A percentile compares a stretch with the other conserved stretches of the same genome.
Conservation (phyloP, 2,797 vertebrate genomes). For the Fringilla coelebs region DNA sequence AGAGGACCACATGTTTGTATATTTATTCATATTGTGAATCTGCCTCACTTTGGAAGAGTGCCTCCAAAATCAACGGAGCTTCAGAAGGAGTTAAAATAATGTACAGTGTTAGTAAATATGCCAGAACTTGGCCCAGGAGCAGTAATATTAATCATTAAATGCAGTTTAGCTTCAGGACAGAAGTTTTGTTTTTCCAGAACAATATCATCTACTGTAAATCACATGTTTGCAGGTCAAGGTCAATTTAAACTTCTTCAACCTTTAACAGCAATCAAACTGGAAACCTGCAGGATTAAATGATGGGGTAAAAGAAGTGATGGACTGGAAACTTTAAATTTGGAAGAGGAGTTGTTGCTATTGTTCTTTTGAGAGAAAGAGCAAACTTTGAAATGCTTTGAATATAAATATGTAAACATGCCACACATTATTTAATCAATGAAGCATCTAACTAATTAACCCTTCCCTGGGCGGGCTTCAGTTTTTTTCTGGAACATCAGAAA, state of each 20-base stretch:
- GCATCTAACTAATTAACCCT: background rate
- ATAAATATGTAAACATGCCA: background rate
- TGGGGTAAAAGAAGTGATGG: slow-evolving; percentile 32
- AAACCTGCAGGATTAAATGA: slow-evolving; percentile 20
- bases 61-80: background rate
- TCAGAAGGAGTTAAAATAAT: background rate
- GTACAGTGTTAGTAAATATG: background rate
- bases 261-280: slow-evolving; percentile 26
- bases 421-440: background rate
- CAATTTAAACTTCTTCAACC: slow-evolving; percentile 59
- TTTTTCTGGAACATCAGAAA: background rate
- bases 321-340: slow-evolving; percentile 30
- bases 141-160: slow-evolving; percentile 26
- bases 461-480: background rate
- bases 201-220: slow-evolving; percentile 23
- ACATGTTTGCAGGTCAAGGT: slow-evolving; percentile 36
- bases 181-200: slow-evolving; percentile 46
- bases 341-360: slow-evolving; percentile 18
- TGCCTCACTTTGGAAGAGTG: background rate
- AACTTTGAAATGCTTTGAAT: background rate
- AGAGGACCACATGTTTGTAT: background rate
- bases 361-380: slow-evolving; percentile 29
- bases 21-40: background rate
- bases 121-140: background rate
- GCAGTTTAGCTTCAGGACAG: background rate